A percentile compares a stretch with the other conserved stretches of the same genome.
These are phyloP conservation scores for Enteromius afrohamiltoni DNA, from an alignment of 2,797 vertebrate genomes.

Conservation along the genomic window DNA sequence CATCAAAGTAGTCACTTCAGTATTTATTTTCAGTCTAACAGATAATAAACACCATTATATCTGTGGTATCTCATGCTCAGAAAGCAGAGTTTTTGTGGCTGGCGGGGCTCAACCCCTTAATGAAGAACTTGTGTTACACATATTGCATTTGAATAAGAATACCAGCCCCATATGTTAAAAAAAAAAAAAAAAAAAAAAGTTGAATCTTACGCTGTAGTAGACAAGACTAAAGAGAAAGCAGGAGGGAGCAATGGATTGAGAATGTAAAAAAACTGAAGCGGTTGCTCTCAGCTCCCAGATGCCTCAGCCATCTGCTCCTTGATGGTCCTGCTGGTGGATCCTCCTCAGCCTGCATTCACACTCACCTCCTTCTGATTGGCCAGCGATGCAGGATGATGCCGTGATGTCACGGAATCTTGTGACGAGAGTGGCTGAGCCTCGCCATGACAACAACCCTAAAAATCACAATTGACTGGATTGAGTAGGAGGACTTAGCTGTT, in stretches of 20 bases:
- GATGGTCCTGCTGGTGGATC: slow-evolving; percentile 64
- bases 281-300: slow-evolving; percentile 49
- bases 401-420: slow-evolving; percentile 59
- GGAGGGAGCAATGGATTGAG: slow-evolving; percentile 18
- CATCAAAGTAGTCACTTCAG: not conserved
- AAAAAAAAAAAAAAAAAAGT: not conserved
- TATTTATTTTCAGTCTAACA: not conserved
- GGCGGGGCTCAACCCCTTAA: not conserved
- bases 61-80: not conserved
- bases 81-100: not conserved
- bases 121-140: slow-evolving; percentile 10
- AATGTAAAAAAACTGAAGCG: not conserved
- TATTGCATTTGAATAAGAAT: slow-evolving; percentile 32
- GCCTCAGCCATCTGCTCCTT: slow-evolving; percentile 70
- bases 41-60: not conserved
- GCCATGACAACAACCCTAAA: slow-evolving; percentile 24
- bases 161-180: slow-evolving; percentile 24
- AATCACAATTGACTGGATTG: slow-evolving; percentile 12
- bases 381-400: slow-evolving; percentile 5
- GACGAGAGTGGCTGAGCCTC: slow-evolving; percentile 4
- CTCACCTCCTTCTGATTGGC: slow-evolving; percentile 41
- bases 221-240: slow-evolving; percentile 4
- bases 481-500: slow-evolving; percentile 28
- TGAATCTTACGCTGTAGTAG: not conserved
- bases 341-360: slow-evolving; percentile 47